Evolutionary conservation across 2,797 vertebrate species (phyloP), one percentile per base, ranked within the genome.

Genomic region (Huso huso): DNA sequence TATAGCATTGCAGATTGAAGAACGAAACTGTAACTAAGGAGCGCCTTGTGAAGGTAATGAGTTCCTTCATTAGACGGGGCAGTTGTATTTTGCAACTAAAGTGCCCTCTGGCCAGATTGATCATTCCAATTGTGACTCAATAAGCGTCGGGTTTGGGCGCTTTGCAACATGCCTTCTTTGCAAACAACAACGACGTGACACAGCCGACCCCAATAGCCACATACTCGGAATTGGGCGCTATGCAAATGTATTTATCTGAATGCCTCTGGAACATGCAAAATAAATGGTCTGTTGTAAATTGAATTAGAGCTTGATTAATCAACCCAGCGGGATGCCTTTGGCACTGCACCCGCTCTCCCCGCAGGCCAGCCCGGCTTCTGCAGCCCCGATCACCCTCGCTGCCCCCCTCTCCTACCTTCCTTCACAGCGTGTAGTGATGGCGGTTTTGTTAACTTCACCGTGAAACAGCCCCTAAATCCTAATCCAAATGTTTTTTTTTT

Each of bases 271-370:
- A 75, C 74, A 80, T 76, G 74, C 79, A 77, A 76, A 83, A 80
- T 80, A 82, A 81, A 80, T 73, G 79, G 79, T 77, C 79, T 82
- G 81, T 76, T 75, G 79, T 78, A 75, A 83, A 78, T 79, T 75
- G 71, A 81, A 81, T 81, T 81, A 80, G 83, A 69, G 72, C 74
- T 73, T 78, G 74, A 76, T 83, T 82, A 79, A 78, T 81, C 79
- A 69, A 72, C 76, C 69, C 81, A 81, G 81, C 75, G 75, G 83
- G 82, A 73, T 64, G 79, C 70, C 81, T 81, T 80, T 82, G 79
- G 78, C 74, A 77, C 75, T 74, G 76, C 77, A 76, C 76, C 77
- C 74, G 76, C 75, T 74, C 75, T 76, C 79, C 76, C 73, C 64
- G 75, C 79, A 71, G 73, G 79, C 72, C 75, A 80, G 76, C 75